Percentiles rank a stretch among this genome's conserved stretches.
Conservation (phyloP, 2,113 vertebrate species). For the Halcyon malimbica region DNA sequence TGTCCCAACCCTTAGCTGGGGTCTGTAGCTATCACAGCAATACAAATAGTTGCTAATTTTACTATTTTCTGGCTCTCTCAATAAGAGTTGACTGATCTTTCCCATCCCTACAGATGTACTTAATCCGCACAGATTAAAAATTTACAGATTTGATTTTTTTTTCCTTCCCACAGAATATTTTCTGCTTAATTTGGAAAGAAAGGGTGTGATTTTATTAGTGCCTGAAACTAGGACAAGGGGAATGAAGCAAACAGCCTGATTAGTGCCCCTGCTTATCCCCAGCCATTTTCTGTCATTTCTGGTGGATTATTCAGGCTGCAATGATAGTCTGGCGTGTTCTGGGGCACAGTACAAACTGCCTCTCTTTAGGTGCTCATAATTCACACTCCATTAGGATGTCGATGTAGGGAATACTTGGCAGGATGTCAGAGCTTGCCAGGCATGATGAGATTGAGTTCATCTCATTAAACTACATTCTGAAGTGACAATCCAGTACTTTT, state of each 20-base stretch:
- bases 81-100: not conserved
- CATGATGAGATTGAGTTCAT: slow-evolving; percentile 22
- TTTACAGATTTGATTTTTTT: not conserved
- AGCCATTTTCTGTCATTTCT: slow-evolving; percentile 38
- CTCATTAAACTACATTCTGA: slow-evolving; percentile 13
- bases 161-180: not conserved
- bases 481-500: not conserved
- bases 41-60: not conserved
- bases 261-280: slow-evolving; percentile 18
- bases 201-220: slow-evolving; percentile 2
- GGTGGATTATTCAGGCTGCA: slow-evolving; percentile 22
- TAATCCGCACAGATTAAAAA: slow-evolving; percentile 13
- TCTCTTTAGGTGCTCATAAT: slow-evolving; percentile 53
- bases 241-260: not conserved
- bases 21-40: not conserved
- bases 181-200: slow-evolving; percentile 16
- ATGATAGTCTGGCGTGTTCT: slow-evolving; percentile 28
- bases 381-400: slow-evolving; percentile 46
- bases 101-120: not conserved
- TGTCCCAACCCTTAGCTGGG: not conserved
- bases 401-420: slow-evolving; percentile 28
- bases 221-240: slow-evolving; percentile 24
- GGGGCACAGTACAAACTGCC: slow-evolving; percentile 44
- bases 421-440: slow-evolving; percentile 23
- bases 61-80: not conserved